Evolutionary conservation across 2,888 invertebrate species (phyloP).

Genomic region (Drosophila affinis): DNA sequence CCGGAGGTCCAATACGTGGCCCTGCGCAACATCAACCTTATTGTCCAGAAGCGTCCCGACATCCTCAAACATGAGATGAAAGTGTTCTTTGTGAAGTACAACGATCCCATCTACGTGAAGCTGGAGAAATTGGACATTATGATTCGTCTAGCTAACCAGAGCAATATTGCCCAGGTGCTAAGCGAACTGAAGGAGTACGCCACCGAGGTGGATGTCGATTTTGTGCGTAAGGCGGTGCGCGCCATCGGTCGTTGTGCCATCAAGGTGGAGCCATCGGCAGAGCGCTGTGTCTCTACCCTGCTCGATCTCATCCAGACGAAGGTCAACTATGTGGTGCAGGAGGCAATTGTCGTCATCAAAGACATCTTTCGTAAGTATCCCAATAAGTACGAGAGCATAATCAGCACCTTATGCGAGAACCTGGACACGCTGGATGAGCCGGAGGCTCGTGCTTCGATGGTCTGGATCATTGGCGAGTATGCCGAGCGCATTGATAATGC

Average conservation of each 20-base stretch:
- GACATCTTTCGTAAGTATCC: slow-evolving; percentile 99
- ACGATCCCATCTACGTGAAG: slow-evolving; percentile 99
- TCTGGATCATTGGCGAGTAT: slow-evolving; percentile 97
- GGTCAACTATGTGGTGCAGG: slow-evolving; percentile 99
- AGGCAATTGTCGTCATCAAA: slow-evolving; percentile 99
- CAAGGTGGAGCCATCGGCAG: slow-evolving; percentile 98
- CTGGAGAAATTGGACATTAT: slow-evolving; percentile 99
- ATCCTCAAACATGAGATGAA: slow-evolving; percentile 99
- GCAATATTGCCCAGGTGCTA: slow-evolving; percentile 98
- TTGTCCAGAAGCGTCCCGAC: slow-evolving; percentile 99
- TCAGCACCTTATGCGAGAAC: slow-evolving; percentile 99
- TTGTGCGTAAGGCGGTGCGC: slow-evolving; percentile 98
- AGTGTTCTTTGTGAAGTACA: slow-evolving; percentile 99
- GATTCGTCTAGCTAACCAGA: slow-evolving; percentile 98
- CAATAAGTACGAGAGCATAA: slow-evolving; percentile 99
- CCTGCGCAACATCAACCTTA: slow-evolving; percentile 98
- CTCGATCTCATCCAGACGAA: slow-evolving; percentile 99
- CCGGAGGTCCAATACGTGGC: slow-evolving; percentile 99
- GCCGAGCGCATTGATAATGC: slow-evolving; percentile 99
- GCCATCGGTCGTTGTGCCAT: slow-evolving; percentile 99
- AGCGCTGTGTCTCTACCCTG: slow-evolving; percentile 98
- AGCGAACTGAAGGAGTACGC: slow-evolving; percentile 99
- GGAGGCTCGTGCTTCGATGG: slow-evolving; percentile 99
- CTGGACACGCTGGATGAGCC: slow-evolving; percentile 99
- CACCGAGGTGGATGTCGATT: slow-evolving; percentile 99